These are phyloP conservation scores for Ditylenchus dipsaci DNA, from an alignment of 1,140 invertebrate genomes.

Conservation along the genomic window DNA sequence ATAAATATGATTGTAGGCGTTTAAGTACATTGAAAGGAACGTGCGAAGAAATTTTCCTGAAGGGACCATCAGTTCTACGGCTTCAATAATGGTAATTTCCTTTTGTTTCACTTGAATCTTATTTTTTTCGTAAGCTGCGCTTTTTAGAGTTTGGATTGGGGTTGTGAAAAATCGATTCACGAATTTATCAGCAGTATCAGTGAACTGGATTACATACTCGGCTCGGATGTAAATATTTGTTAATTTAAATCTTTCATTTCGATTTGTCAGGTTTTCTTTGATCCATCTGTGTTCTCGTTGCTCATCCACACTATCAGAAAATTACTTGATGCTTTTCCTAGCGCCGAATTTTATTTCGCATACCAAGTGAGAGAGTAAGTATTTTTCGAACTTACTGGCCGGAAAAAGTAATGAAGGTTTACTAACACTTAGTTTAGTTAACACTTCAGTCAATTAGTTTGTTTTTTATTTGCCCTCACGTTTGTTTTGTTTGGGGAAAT, in stretches of 20 bases:
- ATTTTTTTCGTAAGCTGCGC: background rate
- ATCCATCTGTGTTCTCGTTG: slow-evolving; percentile 44
- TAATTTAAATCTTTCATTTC: too few species aligned
- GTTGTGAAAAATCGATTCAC: slow-evolving; percentile 11
- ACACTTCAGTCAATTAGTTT: too few species aligned
- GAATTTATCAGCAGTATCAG: slow-evolving; percentile 9
- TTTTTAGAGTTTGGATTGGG: slow-evolving; percentile 29
- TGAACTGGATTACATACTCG: slow-evolving; percentile 39
- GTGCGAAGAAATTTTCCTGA: slow-evolving; percentile 14
- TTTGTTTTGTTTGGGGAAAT: background rate
- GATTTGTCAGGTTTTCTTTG: slow-evolving; percentile 37
- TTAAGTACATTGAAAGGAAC: slow-evolving; percentile 10
- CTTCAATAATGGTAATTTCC: slow-evolving; percentile 7
- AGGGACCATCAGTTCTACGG: background rate
- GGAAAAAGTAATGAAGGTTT: background rate
- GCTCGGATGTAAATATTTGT: slow-evolving; percentile 29
- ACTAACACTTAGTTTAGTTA: too few species aligned
- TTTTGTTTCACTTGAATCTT: background rate
- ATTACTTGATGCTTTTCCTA: slow-evolving; percentile 36
- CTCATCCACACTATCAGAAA: slow-evolving; percentile 38
- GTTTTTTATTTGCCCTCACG: background rate
- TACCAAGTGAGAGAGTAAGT: slow-evolving; percentile 53
- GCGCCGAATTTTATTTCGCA: slow-evolving; percentile 33
- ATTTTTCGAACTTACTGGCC: background rate
- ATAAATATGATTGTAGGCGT: too few species aligned